These are phyloP conservation scores for Daktulosphaira vitifoliae DNA, from an alignment of 1,140 invertebrate genomes.

Conservation along the genomic window DNA sequence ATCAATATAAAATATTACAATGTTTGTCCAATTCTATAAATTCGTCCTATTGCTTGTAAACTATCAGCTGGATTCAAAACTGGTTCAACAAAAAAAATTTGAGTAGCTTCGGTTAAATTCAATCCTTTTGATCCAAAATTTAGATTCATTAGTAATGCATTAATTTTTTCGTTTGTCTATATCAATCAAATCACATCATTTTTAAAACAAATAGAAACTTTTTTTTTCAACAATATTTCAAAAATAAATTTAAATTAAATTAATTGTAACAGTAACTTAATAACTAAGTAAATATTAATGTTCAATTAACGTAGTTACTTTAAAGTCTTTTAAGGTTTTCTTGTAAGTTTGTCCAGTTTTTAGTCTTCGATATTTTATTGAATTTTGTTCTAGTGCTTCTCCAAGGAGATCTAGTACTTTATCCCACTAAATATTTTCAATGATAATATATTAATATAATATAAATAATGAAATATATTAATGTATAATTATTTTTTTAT, in stretches of 20 bases:
- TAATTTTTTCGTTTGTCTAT: slow-evolving; percentile 45
- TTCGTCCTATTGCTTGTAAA: slow-evolving; percentile 65
- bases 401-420: slow-evolving; percentile 54
- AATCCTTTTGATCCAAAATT: slow-evolving; percentile 63
- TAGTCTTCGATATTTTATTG: slow-evolving; percentile 46
- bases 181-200: slow-evolving; percentile 8
- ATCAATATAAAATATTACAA: slow-evolving; percentile 38
- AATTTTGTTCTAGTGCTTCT: slow-evolving; percentile 53
- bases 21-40: slow-evolving; percentile 71
- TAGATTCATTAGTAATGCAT: slow-evolving; percentile 59
- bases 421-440: slow-evolving; percentile 48
- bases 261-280: too few relatives aligned
- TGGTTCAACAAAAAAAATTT: slow-evolving; percentile 68
- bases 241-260: too few relatives aligned
- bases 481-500: slow-evolving; percentile 23
- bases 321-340: slow-evolving; percentile 48
- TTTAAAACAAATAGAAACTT: neutral
- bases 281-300: too few relatives aligned
- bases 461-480: too few relatives aligned
- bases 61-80: slow-evolving; percentile 64
- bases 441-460: too few relatives aligned
- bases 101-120: slow-evolving; percentile 70
- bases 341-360: slow-evolving; percentile 46
- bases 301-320: slow-evolving; percentile 43
- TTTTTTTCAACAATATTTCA: too few relatives aligned